Percentiles rank a stretch among this genome's conserved stretches.
Conservation (phyloP, 2,888 invertebrate genomes). For the Trachelus stipa region DNA sequence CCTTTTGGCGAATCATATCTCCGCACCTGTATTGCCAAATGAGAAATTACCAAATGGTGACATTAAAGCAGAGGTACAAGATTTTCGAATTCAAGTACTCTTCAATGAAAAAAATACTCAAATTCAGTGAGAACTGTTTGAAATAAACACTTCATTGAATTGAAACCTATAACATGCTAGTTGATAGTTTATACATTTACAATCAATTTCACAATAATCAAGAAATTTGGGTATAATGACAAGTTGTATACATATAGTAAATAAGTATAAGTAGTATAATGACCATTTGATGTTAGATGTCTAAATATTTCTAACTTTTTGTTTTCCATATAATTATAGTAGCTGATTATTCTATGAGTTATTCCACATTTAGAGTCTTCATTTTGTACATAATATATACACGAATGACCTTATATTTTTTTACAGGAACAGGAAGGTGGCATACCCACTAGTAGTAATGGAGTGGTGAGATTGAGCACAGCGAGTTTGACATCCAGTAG, state of each 20-base stretch:
- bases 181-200: neutral
- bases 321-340: neutral
- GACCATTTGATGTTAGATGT: neutral
- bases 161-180: neutral
- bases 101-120: neutral
- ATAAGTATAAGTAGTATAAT: neutral
- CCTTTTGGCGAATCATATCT: slow-evolving; percentile 55
- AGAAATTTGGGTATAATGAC: neutral
- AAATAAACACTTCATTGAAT: neutral
- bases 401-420: slow-evolving; percentile 9
- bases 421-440: slow-evolving; percentile 36
- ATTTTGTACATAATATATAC: neutral
- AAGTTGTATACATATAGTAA: too few species aligned
- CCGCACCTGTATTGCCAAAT: slow-evolving; percentile 41
- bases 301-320: neutral
- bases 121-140: neutral
- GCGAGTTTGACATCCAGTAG: slow-evolving; percentile 71
- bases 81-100: neutral
- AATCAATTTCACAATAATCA: neutral
- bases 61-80: slow-evolving; percentile 50
- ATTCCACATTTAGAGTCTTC: neutral
- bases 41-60: slow-evolving; percentile 54
- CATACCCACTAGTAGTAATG: slow-evolving; percentile 44
- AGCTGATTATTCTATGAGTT: neutral
- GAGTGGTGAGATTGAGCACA: slow-evolving; percentile 69